These are phyloP conservation scores for Drosophila meridionalis DNA, from an alignment of 2,888 invertebrate genomes.

Conservation along the genomic window DNA sequence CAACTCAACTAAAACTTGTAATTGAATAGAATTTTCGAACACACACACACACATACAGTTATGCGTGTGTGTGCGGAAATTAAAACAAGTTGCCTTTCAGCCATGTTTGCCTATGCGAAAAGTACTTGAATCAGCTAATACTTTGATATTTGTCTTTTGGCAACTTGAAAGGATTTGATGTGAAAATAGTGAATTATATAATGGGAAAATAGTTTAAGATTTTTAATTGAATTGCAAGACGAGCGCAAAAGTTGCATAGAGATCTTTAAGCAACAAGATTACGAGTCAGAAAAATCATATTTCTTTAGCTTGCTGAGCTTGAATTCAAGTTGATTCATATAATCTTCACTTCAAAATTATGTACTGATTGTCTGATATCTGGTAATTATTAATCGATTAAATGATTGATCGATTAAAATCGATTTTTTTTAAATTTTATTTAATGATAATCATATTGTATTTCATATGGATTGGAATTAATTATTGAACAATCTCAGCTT, in stretches of 20 bases:
- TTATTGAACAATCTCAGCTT: no score
- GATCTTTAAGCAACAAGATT: no score
- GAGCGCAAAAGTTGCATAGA: not conserved
- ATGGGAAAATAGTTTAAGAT: not conserved
- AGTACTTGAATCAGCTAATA: slow-evolving; percentile 36
- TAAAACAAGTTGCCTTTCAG: slow-evolving; percentile 46
- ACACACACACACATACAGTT: not conserved
- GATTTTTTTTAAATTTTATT: no score
- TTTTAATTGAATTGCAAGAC: slow-evolving; percentile 1
- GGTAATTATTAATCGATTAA: no score
- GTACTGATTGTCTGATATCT: no score
- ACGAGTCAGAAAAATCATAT: no score
- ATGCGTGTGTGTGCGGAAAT: slow-evolving; percentile 26
- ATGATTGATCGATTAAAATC: no score
- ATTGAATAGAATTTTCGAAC: slow-evolving; percentile 56
- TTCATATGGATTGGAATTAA: no score
- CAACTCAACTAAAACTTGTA: slow-evolving; percentile 55
- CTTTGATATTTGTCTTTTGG: slow-evolving; percentile 19
- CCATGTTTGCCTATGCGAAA: slow-evolving; percentile 46
- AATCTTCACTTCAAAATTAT: no score
- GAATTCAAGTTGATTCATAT: no score
- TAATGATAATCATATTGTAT: no score
- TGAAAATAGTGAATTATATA: not conserved
- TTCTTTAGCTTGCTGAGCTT: no score
- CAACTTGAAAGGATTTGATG: slow-evolving; percentile 17